A percentile compares a stretch with the other conserved stretches of the same genome.
Conservation (phyloP, 2,888 invertebrate species). For the Rhagonycha lutea region DNA sequence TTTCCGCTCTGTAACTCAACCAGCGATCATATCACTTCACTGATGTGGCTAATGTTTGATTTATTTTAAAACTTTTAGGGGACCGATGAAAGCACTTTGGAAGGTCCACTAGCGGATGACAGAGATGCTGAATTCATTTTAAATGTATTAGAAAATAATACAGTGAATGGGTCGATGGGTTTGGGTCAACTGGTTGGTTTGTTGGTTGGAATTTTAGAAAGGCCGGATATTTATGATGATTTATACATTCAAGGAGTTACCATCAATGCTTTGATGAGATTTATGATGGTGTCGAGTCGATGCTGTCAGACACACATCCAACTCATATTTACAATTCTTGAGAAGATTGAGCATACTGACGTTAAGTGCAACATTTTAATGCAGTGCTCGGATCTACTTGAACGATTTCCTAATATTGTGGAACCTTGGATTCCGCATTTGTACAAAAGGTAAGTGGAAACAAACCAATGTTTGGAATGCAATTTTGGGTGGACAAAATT, state of each 20-base stretch:
- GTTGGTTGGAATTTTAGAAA: constrained; percentile 61
- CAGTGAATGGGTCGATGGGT: constrained; percentile 56
- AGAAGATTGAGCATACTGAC: constrained; percentile 70
- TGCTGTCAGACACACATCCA: constrained; percentile 75
- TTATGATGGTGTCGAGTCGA: constrained; percentile 76
- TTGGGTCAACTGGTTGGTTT: constrained; percentile 62
- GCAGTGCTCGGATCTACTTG: constrained; percentile 84
- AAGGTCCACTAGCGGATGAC: constrained; percentile 87
- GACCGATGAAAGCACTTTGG: constrained; percentile 68
- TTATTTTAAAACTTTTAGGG: constrained; percentile 3
- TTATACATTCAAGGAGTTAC: constrained; percentile 67
- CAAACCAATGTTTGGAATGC: not conserved
- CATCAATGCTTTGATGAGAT: constrained; percentile 66
- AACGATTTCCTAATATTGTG: constrained; percentile 88
- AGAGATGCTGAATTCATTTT: constrained; percentile 84
- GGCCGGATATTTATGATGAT: constrained; percentile 66
- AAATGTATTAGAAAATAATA: constrained; percentile 69
- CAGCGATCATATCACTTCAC: too few relatives aligned
- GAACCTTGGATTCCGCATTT: constrained; percentile 92
- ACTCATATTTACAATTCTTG: constrained; percentile 83
- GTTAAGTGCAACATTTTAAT: constrained; percentile 85
- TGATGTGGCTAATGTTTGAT: not conserved
- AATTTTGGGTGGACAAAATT: not conserved
- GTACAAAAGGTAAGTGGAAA: constrained; percentile 70
- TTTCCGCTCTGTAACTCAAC: too few relatives aligned